phyloP scores from a whole-genome alignment of 1,140 invertebrate genomes.

The Drosophila sp. region DNA sequence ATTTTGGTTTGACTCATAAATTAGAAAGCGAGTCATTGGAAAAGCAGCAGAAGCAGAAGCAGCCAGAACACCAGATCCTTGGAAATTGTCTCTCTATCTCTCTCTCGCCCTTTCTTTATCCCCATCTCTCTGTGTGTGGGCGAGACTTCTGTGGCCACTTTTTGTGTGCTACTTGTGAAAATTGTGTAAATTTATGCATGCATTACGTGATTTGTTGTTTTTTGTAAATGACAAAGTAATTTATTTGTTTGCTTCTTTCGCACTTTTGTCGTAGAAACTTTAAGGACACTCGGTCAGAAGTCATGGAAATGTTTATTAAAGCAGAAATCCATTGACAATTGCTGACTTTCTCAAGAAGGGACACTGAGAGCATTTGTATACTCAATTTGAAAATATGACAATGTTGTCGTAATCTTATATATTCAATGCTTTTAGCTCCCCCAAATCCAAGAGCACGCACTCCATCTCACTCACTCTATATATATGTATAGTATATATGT shows the following conservation, averaged over 20 bases:
- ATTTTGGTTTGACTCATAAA: constrained; percentile 66
- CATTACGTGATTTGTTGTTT: constrained; percentile 78
- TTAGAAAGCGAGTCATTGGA: constrained; percentile 77
- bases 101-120: not conserved
- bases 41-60: constrained; percentile 71
- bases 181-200: constrained; percentile 76
- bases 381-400: constrained; percentile 80
- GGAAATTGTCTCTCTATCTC: not conserved
- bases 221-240: constrained; percentile 61
- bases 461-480: not conserved
- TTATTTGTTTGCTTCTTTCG: constrained; percentile 56
- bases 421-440: constrained; percentile 75
- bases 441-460: not conserved
- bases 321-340: constrained; percentile 60
- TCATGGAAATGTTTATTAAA: constrained; percentile 79
- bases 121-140: not conserved
- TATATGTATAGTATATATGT: not conserved
- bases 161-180: constrained; percentile 65
- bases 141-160: constrained; percentile 11
- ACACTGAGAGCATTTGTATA: constrained; percentile 57
- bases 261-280: too few relatives aligned
- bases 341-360: constrained; percentile 23
- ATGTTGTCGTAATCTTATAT: constrained; percentile 68
- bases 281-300: constrained; percentile 56
- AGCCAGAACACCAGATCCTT: constrained; percentile 14